Base-by-base conservation (phyloP, 2,797 vertebrate species). In the Chaunax sp. region DNA sequence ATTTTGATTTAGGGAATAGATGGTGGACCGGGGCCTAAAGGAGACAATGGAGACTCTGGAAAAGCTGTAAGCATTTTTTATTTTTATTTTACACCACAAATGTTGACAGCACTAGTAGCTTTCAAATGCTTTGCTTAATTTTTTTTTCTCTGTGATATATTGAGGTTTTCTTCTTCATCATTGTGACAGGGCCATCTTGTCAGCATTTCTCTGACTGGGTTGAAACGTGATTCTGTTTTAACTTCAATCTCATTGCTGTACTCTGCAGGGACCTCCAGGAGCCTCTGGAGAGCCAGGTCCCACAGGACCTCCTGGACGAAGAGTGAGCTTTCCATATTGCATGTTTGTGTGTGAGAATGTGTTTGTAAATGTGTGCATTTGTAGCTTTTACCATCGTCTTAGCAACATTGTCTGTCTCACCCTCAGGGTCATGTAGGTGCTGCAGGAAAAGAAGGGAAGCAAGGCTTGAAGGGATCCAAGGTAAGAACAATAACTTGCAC, bases 241-340 rank as follows among this genome's bases (percentile, higher is more conserved):
- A 56, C 26, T 38, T 46, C 0, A 12, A 8, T 38, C 6, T 41
- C 71, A 28, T 25, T 51, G 22, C 20, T 47, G 19, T 50, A 61
- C 20, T 69, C 22, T 58, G 23, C 59, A 98, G 97, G 96, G 96
- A 57, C 94, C 95, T 0, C 83, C 87, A 1, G 97, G 97, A 1
- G 94, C 96, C 33, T 96, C 96, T 5, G 97, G 97, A 72, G 96
- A 98, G 53, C 94, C 95, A 0, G 97, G 97, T 1, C 90, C 96
- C 22, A 53, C 92, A 0, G 97, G 97, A n/a, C 85, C 95, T 55
- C 96, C 96, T 5, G 97, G 97, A 22, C 91, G 96, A 52, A 95
- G 96, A 91, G 97, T 97, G 57, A 86, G 95, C 83, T 30, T 51
- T 10, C 26, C 53, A 13, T 55, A 23, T 25, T 38, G 0, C 28